Conservation (phyloP, 1,140 invertebrate species). For the Anoplolepis gracilipes region DNA sequence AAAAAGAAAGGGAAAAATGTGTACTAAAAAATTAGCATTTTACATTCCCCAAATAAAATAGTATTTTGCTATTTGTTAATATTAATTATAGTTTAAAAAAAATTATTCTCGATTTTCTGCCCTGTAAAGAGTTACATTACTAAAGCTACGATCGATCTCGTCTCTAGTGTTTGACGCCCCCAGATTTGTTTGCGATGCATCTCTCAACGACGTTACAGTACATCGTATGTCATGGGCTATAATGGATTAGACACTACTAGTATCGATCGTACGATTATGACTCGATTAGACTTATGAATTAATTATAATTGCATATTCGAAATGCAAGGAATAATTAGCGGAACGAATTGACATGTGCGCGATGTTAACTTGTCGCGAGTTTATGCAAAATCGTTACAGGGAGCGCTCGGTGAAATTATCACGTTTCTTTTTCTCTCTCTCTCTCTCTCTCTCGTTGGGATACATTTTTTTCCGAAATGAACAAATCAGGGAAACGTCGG, state of each 20-base stretch:
- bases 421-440: not conserved
- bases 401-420: slow-evolving; percentile 24
- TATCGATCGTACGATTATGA: slow-evolving; percentile 14
- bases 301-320: not conserved
- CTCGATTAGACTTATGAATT: not conserved
- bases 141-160: slow-evolving; percentile 28
- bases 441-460: slow-evolving; percentile 10
- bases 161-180: not conserved
- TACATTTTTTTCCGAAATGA: slow-evolving; percentile 33
- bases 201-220: not conserved
- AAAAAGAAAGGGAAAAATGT: not conserved
- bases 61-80: not conserved
- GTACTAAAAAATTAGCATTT: not conserved
- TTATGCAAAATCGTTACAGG: slow-evolving; percentile 26
- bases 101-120: not conserved
- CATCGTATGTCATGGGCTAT: slow-evolving; percentile 14
- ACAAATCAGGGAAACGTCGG: slow-evolving; percentile 8
- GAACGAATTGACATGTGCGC: slow-evolving; percentile 32
- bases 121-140: not conserved
- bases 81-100: not conserved
- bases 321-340: not conserved
- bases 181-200: not conserved
- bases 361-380: not conserved
- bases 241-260: slow-evolving; percentile 3
- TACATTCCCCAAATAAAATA: not conserved